phyloP scores from a whole-genome alignment of 2,888 invertebrate species.

The Autographa pulchrina region DNA sequence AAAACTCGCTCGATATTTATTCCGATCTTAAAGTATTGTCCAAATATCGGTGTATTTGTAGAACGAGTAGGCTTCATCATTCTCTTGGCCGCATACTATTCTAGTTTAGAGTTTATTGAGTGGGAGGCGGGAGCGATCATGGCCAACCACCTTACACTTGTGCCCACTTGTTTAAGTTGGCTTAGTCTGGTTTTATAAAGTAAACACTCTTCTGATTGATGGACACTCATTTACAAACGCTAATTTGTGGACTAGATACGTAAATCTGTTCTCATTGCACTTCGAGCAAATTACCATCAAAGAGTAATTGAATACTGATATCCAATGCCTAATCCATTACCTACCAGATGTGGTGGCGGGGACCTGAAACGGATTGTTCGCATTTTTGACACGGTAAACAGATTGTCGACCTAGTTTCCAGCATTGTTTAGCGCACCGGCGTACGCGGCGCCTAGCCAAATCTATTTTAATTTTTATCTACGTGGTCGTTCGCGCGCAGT shows the following conservation, averaged over 20 bases:
- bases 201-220: conserved; percentile 39
- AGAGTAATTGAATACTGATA: conserved; percentile 51
- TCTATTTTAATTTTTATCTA: conserved; percentile 87
- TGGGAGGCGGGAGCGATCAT: conserved; percentile 48
- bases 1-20: neutral
- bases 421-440: conserved; percentile 80
- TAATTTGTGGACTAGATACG: conserved; percentile 40
- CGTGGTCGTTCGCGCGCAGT: conserved; percentile 75
- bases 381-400: conserved; percentile 85
- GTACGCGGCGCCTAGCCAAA: conserved; percentile 85
- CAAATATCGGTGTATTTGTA: conserved; percentile 4
- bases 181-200: conserved; percentile 38
- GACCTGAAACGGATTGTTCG: conserved; percentile 64
- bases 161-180: conserved; percentile 40
- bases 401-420: conserved; percentile 85
- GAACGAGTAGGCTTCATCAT: conserved; percentile 17
- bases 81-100: conserved; percentile 36
- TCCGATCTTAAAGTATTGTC: neutral
- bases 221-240: conserved; percentile 40
- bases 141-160: conserved; percentile 50
- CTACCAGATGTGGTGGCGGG: conserved; percentile 48
- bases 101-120: conserved; percentile 33
- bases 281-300: conserved; percentile 23
- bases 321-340: conserved; percentile 44
- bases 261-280: conserved; percentile 34